Percentiles rank a stretch among this genome's conserved stretches.
These are phyloP conservation scores for Reticulitermes speratus DNA, from an alignment of 1,140 invertebrate species.

Conservation along the genomic window DNA sequence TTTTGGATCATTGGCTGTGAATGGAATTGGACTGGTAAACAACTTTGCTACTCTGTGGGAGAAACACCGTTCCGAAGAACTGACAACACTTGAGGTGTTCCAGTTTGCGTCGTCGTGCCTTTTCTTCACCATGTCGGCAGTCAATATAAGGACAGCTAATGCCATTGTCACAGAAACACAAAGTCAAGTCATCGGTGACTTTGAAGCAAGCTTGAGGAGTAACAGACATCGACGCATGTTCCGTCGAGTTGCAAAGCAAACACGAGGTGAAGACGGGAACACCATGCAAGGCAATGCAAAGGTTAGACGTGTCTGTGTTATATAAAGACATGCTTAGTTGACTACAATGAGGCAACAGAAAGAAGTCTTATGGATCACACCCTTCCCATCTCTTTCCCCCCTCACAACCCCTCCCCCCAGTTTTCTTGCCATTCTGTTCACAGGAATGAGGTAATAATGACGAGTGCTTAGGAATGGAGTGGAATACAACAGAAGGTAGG, in stretches of 20 bases:
- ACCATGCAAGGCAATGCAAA: slow-evolving; percentile 35
- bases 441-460: no score
- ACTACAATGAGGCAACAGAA: no score
- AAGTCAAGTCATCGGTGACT: slow-evolving; percentile 32
- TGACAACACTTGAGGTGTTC: slow-evolving; percentile 36
- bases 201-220: slow-evolving; percentile 34
- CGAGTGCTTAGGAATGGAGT: no score
- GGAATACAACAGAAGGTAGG: no score
- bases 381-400: no score
- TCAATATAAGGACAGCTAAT: slow-evolving; percentile 43
- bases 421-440: no score
- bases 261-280: slow-evolving; percentile 34
- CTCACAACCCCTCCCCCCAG: no score
- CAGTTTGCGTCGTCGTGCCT: slow-evolving; percentile 46
- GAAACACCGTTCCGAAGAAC: background rate
- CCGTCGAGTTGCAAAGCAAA: slow-evolving; percentile 37
- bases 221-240: slow-evolving; percentile 38
- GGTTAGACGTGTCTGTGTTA: background rate
- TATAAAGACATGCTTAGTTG: no score
- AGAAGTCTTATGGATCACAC: no score
- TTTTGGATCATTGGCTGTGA: background rate
- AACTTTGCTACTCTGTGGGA: background rate
- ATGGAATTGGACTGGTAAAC: slow-evolving; percentile 8
- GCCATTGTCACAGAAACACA: slow-evolving; percentile 46
- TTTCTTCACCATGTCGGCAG: slow-evolving; percentile 47